Base-by-base conservation (phyloP, 1,140 invertebrate species). In the Heliconius hermathena region DNA sequence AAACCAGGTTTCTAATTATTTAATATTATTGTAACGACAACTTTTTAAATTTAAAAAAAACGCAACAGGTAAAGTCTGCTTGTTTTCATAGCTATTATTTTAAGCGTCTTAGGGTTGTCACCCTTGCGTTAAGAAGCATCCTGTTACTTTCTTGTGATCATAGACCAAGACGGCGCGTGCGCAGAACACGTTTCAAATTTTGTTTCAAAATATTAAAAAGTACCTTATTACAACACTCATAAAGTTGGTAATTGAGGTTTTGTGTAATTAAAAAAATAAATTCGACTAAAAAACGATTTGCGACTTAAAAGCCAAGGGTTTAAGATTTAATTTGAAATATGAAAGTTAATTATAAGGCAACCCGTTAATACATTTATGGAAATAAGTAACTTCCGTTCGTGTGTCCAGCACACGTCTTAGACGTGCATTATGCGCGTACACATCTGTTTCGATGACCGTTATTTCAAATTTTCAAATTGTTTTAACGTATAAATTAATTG, bases 341-440 rank as follows among this genome's bases (percentile, higher is more conserved):
- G 16, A 38, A 3, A 38, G 16, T 11, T 36, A 72, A 52, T 66
- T 66, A 72, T 71, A 49, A 46, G 60, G 46, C 36, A 80, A 78
- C 74, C 73, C 77, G 76, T 82, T 87, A 80, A 77, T 80, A 81
- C 72, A 81, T 81, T 86, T 89, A 89, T 87, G 85, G 86, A 91
- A 92, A 91, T 91, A 84, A 85, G 82, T 84, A 81, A 89, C 86
- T 89, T 93, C 92, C 92, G 91, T 82, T 92, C 92, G 89, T 90
- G 91, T 93, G 92, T 82, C 86, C 78, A 82, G 85, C 90, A 87
- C 90, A 88, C 87, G 89, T 85, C 83, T 83, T 80, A 78, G 80
- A 83, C 87, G 87, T 91, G 86, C 87, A 83, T 85, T 89, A 89
- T 87, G 85, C 83, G 75, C 82, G 82, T 77, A 73, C 70, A 79